Evolutionary conservation across 2,113 vertebrate genomes (phyloP), one percentile per base, ranked within the genome.

Genomic region (Planiliza haematocheilus): DNA sequence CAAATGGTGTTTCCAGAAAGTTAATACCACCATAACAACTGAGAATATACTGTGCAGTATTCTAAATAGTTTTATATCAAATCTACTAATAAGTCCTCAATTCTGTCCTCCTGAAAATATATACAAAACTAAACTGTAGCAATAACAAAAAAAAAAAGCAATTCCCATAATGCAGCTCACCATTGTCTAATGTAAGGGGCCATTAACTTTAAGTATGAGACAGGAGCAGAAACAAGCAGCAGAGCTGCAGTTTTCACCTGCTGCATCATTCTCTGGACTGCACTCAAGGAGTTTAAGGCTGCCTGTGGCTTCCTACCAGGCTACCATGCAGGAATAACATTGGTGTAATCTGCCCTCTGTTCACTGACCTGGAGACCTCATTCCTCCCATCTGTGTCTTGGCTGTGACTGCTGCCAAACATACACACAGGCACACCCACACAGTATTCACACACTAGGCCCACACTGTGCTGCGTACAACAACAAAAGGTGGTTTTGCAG

Each of bases 281-380:
- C 49, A 21, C 48, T 38, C 10, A 50, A 37, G 38, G 16, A 16
- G 34, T 39, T 10, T 13, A 17, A 36, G 18, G 49, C 55, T 30
- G 57, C 37, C 68, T 57, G 37, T 39, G 45, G 50, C 62, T 48
- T 71, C 57, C 72, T 24, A 51, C 51, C 45, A 14, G 41, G 30
- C 21, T 55, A 7, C 39, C 48, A 66, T 24, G 42, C 67, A 51
- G 38, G 52, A 68, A 59, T 57, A 80, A 80, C 65, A 70, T 48
- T 77, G 38, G 43, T 38, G 30, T 85, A 74, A 82, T 85, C 60
- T 64, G 67, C 57, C 52, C 42, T 66, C 59, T 53, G 30, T 65
- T 56, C 7, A n/a, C 49, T 77, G 74, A 74, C 70, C 55, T 60
- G 52, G 21, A 58, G 69, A 72, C 36, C 20, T 56, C 45, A n/a